phyloP scores from a whole-genome alignment of 1,140 invertebrate species.

The Drosophila parabipectinata region DNA sequence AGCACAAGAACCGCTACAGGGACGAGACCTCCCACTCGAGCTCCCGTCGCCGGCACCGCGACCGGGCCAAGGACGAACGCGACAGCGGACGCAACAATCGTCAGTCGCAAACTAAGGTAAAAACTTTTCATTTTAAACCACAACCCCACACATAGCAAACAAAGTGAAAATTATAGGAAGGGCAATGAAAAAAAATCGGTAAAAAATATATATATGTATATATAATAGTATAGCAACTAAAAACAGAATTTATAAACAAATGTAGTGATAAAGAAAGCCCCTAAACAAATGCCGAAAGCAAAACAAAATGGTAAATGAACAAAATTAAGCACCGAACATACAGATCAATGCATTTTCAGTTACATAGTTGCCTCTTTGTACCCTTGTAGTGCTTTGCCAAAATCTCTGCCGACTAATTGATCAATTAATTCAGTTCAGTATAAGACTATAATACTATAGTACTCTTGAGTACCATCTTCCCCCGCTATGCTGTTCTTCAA shows the following conservation, averaged over 20 bases:
- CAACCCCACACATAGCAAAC: constrained; percentile 45
- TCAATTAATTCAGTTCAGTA: constrained; percentile 12
- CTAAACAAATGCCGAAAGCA: constrained; percentile 25
- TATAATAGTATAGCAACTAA: constrained; percentile 9
- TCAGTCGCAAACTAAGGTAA: constrained; percentile 83
- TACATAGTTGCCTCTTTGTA: constrained; percentile 17
- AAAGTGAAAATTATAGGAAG: constrained; percentile 61
- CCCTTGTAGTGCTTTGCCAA: constrained; percentile 24
- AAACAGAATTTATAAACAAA: constrained; percentile 7
- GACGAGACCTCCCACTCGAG: constrained; percentile 84
- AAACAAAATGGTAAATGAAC: constrained; percentile 66
- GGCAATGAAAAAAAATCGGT: constrained; percentile 49
- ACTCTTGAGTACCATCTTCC: neutral
- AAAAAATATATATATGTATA: neutral
- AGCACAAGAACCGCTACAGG: constrained; percentile 86
- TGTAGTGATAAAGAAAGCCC: neutral
- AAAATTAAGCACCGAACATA: constrained; percentile 33
- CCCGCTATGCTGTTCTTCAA: constrained; percentile 73
- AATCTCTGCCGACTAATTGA: constrained; percentile 5
- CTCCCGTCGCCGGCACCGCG: constrained; percentile 75
- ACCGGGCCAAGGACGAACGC: constrained; percentile 80
- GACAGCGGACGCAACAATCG: constrained; percentile 80
- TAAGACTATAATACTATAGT: neutral
- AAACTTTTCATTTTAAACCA: constrained; percentile 83
- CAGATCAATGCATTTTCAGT: constrained; percentile 20